Percentiles rank a stretch among this genome's conserved stretches.
These are phyloP conservation scores for Tenthredo mesomela DNA, from an alignment of 2,888 invertebrate species.

Conservation along the genomic window DNA sequence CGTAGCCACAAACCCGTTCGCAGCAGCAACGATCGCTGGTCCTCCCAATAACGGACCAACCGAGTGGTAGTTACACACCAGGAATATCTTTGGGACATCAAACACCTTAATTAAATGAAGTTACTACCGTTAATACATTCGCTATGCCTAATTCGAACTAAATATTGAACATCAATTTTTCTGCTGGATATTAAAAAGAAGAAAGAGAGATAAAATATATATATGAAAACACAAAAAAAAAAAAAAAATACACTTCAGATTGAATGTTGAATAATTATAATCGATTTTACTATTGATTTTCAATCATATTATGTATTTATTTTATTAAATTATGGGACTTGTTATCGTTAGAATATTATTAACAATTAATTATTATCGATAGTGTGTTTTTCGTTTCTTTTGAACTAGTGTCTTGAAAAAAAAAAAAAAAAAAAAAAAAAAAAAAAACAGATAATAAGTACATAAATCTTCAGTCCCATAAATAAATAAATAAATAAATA, in stretches of 20 bases:
- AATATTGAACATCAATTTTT: conserved; percentile 17
- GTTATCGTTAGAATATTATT: not conserved
- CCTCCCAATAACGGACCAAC: conserved; percentile 66
- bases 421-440: too few relatives aligned
- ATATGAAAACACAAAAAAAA: not conserved
- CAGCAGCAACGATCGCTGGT: conserved; percentile 69
- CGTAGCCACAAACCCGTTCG: conserved; percentile 74
- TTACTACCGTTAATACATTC: conserved; percentile 5
- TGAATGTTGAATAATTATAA: conserved; percentile 30
- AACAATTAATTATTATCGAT: not conserved
- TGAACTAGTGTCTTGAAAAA: not conserved
- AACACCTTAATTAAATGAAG: conserved; percentile 15
- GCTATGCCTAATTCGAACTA: conserved; percentile 30
- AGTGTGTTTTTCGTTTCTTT: not conserved
- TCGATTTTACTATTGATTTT: not conserved
- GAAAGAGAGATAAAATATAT: not conserved
- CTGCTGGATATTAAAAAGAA: conserved; percentile 33
- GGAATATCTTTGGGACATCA: not conserved
- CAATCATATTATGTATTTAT: not conserved
- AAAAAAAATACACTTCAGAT: too few relatives aligned
- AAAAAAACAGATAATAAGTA: not conserved
- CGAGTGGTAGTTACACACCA: conserved; percentile 71
- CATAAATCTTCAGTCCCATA: not conserved
- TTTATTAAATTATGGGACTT: not conserved
- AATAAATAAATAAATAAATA: not conserved